Evolutionary conservation across 1,140 invertebrate species (phyloP), one percentile per base, ranked within the genome.

Genomic region (Drosophila sulfurigaster): DNA sequence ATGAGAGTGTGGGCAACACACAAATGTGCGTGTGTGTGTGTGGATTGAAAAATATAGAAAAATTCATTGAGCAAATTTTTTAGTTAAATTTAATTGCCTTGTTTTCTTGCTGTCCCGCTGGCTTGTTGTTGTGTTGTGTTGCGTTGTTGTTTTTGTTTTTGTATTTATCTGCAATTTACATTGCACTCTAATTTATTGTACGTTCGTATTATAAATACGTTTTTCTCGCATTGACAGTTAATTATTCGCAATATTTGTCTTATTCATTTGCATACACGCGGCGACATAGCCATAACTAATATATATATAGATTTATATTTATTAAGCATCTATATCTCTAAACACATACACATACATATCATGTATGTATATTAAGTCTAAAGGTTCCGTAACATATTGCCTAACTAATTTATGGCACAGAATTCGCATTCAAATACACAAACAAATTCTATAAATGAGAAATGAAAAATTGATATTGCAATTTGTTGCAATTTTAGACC

Each of bases 201-300:
- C 68, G 78, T 38, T 63, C 32, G 57, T 54, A 51, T 63, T 43
- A 70, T 56, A 71, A 64, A 79, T 74, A 51, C 46, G 10, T 35
- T 43, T 65, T 54, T 56, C 63, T 88, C 72, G 77, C 85, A 86
- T 86, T 86, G 75, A 79, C 67, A 76, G 82, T 76, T 88, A 83
- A 88, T 87, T 87, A 87, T 88, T 87, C 82, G 79, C 73, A 82
- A 87, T 88, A 89, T 89, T 87, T 78, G 80, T 88, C 83, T 88
- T 68, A 74, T 69, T 13, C 43, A 88, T 88, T 88, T 83, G 76
- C 83, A 88, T 87, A 82, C 82, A 86, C 69, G 79, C 75, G 57
- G 16, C 56, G 45, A 56, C 52, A 56, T 20, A 41, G 32, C 54
- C 35, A 77, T 35, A 71, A 64, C 62, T 64, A 41, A 48, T 48